Base-by-base conservation (phyloP, 2,888 invertebrate genomes). In the Cryptus armator region DNA sequence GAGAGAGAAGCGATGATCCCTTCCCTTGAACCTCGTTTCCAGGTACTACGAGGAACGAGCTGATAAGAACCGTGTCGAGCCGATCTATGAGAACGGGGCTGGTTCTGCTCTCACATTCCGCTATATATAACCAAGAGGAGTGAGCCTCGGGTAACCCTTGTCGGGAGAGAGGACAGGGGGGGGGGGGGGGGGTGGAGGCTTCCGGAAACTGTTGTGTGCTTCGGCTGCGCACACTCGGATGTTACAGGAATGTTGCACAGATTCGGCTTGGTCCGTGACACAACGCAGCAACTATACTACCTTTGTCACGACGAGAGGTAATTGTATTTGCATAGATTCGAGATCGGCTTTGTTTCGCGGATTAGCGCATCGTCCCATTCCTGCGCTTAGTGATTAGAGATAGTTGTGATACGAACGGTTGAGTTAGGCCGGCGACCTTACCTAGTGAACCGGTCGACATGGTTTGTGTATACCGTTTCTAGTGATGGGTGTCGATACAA, bases 241-340 rank as follows among this genome's bases (percentile, higher is more conserved):
- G 77, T 56, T 37, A 44, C 66, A 59, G 44, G 71, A 32, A 16
- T 67, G 29, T 43, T n/a, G 59, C 59, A 66, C 64, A 46, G 70
- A 53, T 71, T 32, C 64, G 44, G 72, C 53, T 48, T 10, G 70
- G 44, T 59, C 37, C 68, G 53, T 53, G 53, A 67, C 16, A 37
- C 19, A 59, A 19, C 59, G 70, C 43, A 82, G 77, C 79, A 62
- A 76, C 62, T 48, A 66, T 51, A 29, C 76, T 43, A 72, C 72
- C 70, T 43, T 32, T 72, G 44, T 59, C 44, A 87, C 86, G 84
- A 9, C 87, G 89, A 81, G 84, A 84, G 88, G 90, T 91, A 91
- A 91, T 90, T 90, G 90, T 91, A 92, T 92, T 92, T 92, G 92
- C 92, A 92, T 92, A 91, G 92, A 92, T 92, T 88, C 87, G 86